phyloP scores from a whole-genome alignment of 2,888 invertebrate species.

The Dinocampus coccinellae region DNA sequence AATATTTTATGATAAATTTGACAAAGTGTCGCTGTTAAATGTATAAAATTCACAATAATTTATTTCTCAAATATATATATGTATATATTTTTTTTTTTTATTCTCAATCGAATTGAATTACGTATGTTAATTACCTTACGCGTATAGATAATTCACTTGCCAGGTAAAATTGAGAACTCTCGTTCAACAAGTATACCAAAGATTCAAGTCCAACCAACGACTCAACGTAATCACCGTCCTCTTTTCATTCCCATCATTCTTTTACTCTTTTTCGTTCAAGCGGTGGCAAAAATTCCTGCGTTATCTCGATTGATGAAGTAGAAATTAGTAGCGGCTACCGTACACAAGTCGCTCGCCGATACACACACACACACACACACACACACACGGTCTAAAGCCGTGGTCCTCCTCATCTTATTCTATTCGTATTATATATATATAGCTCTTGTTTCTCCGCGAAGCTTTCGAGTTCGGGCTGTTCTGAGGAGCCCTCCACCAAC shows the following conservation, averaged over 20 bases:
- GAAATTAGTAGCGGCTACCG: conserved; percentile 70
- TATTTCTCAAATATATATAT: too few relatives aligned
- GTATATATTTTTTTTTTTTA: neutral
- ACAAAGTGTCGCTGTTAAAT: too few relatives aligned
- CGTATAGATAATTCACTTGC: neutral
- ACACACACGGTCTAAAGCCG: neutral
- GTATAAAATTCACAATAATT: too few relatives aligned
- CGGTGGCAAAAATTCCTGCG: conserved; percentile 62
- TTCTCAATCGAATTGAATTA: neutral
- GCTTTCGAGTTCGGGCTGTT: neutral
- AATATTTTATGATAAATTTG: too few relatives aligned
- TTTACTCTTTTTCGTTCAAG: conserved; percentile 24
- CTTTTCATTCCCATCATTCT: neutral
- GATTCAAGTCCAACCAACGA: neutral
- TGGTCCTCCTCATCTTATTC: conserved; percentile 26
- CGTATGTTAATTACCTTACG: conserved; percentile 8
- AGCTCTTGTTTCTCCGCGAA: neutral
- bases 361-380: conserved; percentile 45
- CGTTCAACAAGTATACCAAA: neutral
- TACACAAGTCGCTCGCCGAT: conserved; percentile 56
- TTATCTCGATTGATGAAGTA: conserved; percentile 69
- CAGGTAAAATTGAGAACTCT: neutral
- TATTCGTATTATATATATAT: neutral
- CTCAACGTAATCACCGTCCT: neutral
- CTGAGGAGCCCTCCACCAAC: neutral